Evolutionary conservation across 2,797 vertebrate species (phyloP).

Genomic region (Scolopax bukidnonensis): DNA sequence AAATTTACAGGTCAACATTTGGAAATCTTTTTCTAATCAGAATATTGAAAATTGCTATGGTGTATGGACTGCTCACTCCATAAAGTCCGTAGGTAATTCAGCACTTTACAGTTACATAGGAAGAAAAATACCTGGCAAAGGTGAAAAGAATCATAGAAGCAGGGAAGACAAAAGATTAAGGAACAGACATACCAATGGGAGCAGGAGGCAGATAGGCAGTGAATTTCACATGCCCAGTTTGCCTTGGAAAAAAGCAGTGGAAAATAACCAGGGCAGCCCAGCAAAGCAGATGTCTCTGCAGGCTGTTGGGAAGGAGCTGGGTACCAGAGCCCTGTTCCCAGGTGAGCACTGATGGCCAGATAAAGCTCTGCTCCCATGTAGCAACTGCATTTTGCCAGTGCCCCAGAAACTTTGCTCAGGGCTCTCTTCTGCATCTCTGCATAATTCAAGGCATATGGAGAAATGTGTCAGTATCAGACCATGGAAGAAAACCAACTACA

Average conservation of each 20-base stretch:
- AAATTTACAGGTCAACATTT: background rate
- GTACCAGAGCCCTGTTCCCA: background rate
- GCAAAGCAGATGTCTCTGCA: background rate
- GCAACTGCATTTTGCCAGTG: background rate
- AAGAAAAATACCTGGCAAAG: background rate
- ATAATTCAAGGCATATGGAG: background rate
- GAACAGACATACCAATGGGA: background rate
- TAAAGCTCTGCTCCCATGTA: background rate
- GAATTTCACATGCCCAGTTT: background rate
- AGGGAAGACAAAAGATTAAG: background rate
- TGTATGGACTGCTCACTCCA: background rate
- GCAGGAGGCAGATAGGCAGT: background rate
- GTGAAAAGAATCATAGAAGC: background rate
- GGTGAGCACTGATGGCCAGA: fast-evolving
- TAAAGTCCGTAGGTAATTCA: background rate
- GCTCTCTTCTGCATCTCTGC: background rate
- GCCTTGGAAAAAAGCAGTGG: background rate
- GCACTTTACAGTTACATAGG: background rate
- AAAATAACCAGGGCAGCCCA: background rate
- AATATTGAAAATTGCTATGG: background rate
- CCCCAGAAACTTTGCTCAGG: background rate
- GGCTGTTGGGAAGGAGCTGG: background rate
- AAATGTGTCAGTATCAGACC: background rate
- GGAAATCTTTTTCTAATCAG: background rate
- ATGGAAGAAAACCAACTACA: background rate